phyloP scores from a whole-genome alignment of 2,797 vertebrate genomes.

The Gallinago nigripennis region DNA sequence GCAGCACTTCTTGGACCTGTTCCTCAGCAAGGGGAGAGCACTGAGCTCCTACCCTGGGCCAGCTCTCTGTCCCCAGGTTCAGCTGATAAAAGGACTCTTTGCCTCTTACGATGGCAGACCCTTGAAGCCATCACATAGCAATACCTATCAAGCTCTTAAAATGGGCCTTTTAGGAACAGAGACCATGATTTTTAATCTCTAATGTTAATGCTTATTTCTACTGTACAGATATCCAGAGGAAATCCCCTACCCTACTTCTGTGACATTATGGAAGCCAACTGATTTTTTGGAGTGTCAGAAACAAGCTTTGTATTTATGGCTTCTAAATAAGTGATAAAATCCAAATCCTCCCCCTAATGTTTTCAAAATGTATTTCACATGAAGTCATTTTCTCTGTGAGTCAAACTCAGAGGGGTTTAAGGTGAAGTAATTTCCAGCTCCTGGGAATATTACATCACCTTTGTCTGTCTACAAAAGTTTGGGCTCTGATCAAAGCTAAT shows the following conservation, averaged over 20 bases:
- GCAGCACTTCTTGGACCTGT: background rate
- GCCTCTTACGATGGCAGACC: background rate
- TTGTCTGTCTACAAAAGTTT: background rate
- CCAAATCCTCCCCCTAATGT: background rate
- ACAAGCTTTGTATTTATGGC: background rate
- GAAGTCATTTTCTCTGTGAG: background rate
- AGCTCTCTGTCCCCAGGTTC: background rate
- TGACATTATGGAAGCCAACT: background rate
- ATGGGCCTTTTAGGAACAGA: background rate
- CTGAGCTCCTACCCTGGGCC: background rate
- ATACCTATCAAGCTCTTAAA: background rate
- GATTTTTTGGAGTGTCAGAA: background rate
- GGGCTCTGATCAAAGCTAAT: background rate
- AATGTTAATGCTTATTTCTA: background rate
- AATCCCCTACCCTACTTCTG: background rate
- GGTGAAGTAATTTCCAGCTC: constrained; percentile 1
- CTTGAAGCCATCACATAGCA: background rate
- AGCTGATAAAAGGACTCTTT: background rate
- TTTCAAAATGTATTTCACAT: constrained; percentile 5
- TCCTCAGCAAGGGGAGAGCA: background rate
- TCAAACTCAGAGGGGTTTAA: constrained; percentile 8
- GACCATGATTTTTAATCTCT: background rate
- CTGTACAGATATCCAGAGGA: background rate
- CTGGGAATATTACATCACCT: background rate
- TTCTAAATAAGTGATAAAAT: constrained; percentile 5